A percentile compares a stretch with the other conserved stretches of the same genome.
Evolutionary conservation across 1,140 invertebrate genomes (phyloP).

Genomic region (Gryllus bimaculatus): DNA sequence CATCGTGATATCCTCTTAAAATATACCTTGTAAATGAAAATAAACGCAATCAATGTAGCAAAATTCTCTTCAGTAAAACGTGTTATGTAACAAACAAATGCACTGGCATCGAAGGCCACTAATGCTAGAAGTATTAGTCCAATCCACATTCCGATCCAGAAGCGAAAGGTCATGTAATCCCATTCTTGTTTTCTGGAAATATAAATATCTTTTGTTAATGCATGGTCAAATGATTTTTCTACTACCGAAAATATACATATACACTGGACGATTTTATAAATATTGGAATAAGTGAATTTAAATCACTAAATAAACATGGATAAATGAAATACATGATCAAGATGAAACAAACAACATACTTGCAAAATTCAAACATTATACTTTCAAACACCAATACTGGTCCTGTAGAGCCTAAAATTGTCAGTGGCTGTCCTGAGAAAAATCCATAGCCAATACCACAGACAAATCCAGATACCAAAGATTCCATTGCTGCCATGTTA

Average conservation of each 20-base stretch:
- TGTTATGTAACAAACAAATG: constrained; percentile 97
- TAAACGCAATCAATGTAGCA: constrained; percentile 94
- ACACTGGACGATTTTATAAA: no score
- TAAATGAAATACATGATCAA: not conserved
- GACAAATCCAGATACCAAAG: constrained; percentile 87
- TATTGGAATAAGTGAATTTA: no score
- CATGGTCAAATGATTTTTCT: no score
- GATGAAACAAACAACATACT: constrained; percentile 38
- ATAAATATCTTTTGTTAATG: constrained; percentile 15
- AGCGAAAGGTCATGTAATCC: constrained; percentile 88
- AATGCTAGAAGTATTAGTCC: constrained; percentile 75
- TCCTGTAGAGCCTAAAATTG: constrained; percentile 94
- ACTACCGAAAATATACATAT: no score
- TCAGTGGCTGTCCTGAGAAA: constrained; percentile 95
- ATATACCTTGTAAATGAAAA: constrained; percentile 94
- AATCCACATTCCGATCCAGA: constrained; percentile 95
- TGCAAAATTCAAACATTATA: constrained; percentile 92
- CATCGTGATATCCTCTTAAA: no score
- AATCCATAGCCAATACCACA: constrained; percentile 93
- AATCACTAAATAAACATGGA: no score
- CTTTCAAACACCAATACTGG: constrained; percentile 98
- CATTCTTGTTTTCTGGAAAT: constrained; percentile 51
- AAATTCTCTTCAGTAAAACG: constrained; percentile 99
- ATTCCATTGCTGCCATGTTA: constrained; percentile 98
- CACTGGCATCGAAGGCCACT: constrained; percentile 92